Percentiles rank a stretch among this genome's conserved stretches.
These are phyloP conservation scores for Halichoeres trimaculatus DNA, from an alignment of 2,113 vertebrate species.

Conservation along the genomic window DNA sequence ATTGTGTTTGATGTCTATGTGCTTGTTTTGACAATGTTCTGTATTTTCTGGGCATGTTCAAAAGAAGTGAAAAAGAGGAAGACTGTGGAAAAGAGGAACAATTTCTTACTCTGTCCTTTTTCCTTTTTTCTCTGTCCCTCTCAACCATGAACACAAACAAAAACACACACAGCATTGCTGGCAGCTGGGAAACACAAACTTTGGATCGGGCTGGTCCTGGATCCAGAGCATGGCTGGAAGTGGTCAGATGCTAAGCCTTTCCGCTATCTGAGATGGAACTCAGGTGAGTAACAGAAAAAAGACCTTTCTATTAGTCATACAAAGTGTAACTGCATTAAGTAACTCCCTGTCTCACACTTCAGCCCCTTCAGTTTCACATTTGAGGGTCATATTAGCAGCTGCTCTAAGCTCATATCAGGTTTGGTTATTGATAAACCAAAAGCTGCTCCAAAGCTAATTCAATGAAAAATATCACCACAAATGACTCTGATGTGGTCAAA, in stretches of 20 bases:
- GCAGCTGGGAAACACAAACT: constrained; percentile 62
- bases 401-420: too few relatives aligned
- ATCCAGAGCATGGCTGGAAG: constrained; percentile 90
- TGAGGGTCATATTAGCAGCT: too few relatives aligned
- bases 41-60: constrained; percentile 9
- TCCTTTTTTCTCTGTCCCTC: constrained; percentile 2
- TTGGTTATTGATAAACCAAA: too few relatives aligned
- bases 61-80: constrained; percentile 55
- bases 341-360: too few relatives aligned
- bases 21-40: background rate
- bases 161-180: constrained; percentile 48
- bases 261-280: constrained; percentile 90
- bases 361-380: too few relatives aligned
- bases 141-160: constrained; percentile 44
- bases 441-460: too few relatives aligned
- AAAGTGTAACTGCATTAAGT: too few relatives aligned
- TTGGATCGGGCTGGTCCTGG: constrained; percentile 93
- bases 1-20: background rate
- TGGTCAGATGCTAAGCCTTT: constrained; percentile 89
- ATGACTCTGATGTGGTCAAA: too few relatives aligned
- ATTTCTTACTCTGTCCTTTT: constrained; percentile 36
- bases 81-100: constrained; percentile 36
- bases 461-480: too few relatives aligned
- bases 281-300: constrained; percentile 81
- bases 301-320: too few relatives aligned